Evolutionary conservation across 2,113 vertebrate genomes (phyloP).

Genomic region (Oplegnathus fasciatus): DNA sequence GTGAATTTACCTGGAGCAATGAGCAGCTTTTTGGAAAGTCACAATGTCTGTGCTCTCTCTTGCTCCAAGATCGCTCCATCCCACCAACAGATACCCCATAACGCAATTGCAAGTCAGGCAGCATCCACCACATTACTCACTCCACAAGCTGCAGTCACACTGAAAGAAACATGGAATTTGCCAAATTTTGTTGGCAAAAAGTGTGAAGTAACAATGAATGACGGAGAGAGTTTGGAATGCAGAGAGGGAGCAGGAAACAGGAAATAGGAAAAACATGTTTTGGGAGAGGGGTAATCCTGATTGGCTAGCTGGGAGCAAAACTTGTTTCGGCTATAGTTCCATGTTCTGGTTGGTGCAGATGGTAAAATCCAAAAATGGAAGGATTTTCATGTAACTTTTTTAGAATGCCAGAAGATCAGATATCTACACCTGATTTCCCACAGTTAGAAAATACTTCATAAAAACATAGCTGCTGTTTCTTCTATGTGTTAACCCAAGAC

Average conservation of each 20-base stretch:
- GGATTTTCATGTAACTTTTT: not conserved
- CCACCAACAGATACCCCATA: conserved; percentile 14
- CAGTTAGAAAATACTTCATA: not conserved
- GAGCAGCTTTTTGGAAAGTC: conserved; percentile 28
- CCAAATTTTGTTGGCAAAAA: conserved; percentile 1
- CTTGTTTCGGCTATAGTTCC: not conserved
- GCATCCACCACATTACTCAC: conserved; percentile 10
- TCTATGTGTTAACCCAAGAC: not conserved
- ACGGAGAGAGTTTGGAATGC: not conserved
- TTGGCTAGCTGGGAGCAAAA: not conserved
- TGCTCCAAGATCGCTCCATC: conserved; percentile 13
- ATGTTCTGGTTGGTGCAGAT: not conserved
- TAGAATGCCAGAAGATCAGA: not conserved
- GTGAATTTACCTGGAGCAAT: conserved; percentile 34
- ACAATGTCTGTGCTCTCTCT: not conserved
- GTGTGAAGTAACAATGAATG: not conserved
- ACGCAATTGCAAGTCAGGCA: conserved; percentile 27
- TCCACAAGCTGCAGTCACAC: conserved; percentile 30
- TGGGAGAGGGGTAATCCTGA: not conserved
- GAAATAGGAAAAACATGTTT: not conserved
- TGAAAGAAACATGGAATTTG: conserved; percentile 9
- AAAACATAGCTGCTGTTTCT: not conserved
- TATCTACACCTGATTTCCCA: not conserved
- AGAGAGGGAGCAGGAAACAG: not conserved
- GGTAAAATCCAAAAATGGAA: not conserved